These are phyloP conservation scores for Callimorpha dominula DNA, from an alignment of 2,888 invertebrate species.

Conservation along the genomic window DNA sequence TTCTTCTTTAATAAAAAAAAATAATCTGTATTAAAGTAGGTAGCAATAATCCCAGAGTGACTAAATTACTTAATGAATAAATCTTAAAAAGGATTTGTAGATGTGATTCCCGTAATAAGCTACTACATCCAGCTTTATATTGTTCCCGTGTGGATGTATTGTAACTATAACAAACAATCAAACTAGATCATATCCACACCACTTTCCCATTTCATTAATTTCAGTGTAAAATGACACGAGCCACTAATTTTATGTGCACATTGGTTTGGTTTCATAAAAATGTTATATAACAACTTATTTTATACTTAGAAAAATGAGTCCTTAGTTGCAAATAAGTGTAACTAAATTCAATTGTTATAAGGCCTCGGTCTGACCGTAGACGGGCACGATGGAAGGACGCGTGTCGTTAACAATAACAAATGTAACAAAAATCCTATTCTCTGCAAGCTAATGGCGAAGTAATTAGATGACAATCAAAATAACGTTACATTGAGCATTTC, in stretches of 20 bases:
- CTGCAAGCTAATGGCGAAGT: conserved; percentile 60
- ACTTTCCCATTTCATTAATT: not conserved
- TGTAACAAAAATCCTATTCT: conserved; percentile 60
- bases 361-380: conserved; percentile 41
- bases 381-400: conserved; percentile 58
- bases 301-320: not conserved
- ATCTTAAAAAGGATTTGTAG: too few relatives aligned
- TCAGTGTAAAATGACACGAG: not conserved
- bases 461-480: conserved; percentile 71
- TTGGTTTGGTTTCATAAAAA: too few relatives aligned
- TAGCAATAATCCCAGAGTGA: too few relatives aligned
- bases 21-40: too few relatives aligned
- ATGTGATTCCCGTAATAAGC: too few relatives aligned
- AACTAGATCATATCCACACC: too few relatives aligned
- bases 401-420: conserved; percentile 60
- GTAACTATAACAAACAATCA: too few relatives aligned
- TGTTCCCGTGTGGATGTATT: too few relatives aligned
- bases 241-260: too few relatives aligned
- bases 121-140: too few relatives aligned
- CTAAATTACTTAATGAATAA: too few relatives aligned
- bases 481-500: conserved; percentile 65
- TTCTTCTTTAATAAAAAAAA: too few relatives aligned
- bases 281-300: not conserved
- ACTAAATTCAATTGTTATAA: conserved; percentile 39
- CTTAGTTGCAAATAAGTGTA: conserved; percentile 34